Base-by-base conservation (phyloP, 1,140 invertebrate genomes). In the Rhagoletis zephyria region DNA sequence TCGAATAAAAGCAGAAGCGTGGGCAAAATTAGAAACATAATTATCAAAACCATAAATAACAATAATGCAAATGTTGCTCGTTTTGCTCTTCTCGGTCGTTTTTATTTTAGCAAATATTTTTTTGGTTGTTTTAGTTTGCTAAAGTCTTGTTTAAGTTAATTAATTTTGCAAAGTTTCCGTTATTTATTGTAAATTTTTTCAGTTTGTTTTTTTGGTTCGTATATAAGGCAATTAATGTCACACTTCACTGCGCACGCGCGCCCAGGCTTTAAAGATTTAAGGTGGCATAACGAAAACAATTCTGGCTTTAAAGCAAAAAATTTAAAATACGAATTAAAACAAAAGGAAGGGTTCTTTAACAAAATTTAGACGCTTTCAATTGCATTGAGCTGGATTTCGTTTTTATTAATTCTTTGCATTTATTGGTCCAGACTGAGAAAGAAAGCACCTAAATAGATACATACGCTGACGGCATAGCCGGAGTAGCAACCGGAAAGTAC, bases 211-310 rank as follows among this genome's bases (percentile, higher is more conserved):
- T 19, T 81, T 30, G 48, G 9, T n/a, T 9, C 14, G 48, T n/a
- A 19, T 81, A 7, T 81, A 81, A 56, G 10, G 74, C 48, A 51
- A 81, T 81, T 81, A 56, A 19, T 59, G 16, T 30, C 45, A 81
- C 74, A 56, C 74, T 56, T 81, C 48, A 81, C n/a, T 81, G 74
- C 74, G 74, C 74, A 30, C 30, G 74, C 67, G 74, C 64, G 30
- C 74, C n/a, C 74, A 59, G 14, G 9, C 30, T 81, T 81, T 74
- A 7, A 0, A n/a, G 45, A 74, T 51, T 81, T 81, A 81, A 56
- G 48, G 48, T 56, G 74, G 74, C 48, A n/a, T 16, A 2, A 16
- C 30, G 48, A 56, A 19, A 19, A 19, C 7, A n/a, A 19, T 77
- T 70, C 48, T 12, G n/a, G 61, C 7, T 14, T 14, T 5, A 12